Evolutionary conservation across 2,113 vertebrate genomes (phyloP).

Genomic region (Notiomystis cincta): DNA sequence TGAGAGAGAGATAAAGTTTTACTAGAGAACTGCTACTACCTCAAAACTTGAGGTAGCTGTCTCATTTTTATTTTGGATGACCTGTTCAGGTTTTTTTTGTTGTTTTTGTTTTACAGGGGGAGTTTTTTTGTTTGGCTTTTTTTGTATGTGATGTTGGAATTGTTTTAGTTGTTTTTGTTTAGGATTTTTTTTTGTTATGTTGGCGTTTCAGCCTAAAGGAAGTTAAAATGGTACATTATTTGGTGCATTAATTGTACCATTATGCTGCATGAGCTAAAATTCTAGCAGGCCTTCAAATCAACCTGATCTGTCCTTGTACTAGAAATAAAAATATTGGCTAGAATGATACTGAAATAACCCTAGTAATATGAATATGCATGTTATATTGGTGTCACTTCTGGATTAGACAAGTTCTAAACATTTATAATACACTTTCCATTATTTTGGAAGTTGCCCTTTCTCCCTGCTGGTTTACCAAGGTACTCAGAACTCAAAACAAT

Average conservation of each 20-base stretch:
- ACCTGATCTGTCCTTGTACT: not conserved
- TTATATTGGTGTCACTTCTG: not conserved
- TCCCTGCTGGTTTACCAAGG: not conserved
- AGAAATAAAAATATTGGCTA: not conserved
- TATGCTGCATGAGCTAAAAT: not conserved
- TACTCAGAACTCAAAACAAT: not conserved
- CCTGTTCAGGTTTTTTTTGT: not conserved
- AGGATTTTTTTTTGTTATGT: not conserved
- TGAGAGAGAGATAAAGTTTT: not conserved
- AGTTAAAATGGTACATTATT: not conserved
- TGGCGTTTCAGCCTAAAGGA: not conserved
- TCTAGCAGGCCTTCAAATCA: not conserved
- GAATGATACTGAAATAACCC: not conserved
- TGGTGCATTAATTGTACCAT: not conserved
- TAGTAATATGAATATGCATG: not conserved
- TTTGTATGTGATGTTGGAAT: not conserved
- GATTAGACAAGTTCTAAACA: not conserved
- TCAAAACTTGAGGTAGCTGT: not conserved
- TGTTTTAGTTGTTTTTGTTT: not conserved
- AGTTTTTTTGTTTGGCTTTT: fast-evolving
- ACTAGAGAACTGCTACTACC: not conserved
- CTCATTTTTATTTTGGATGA: not conserved
- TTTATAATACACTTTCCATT: not conserved
- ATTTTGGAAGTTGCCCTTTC: not conserved
- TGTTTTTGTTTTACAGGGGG: not conserved